These are phyloP conservation scores for Ceratothoa steindachneri DNA, from an alignment of 2,888 invertebrate genomes.

Conservation along the genomic window DNA sequence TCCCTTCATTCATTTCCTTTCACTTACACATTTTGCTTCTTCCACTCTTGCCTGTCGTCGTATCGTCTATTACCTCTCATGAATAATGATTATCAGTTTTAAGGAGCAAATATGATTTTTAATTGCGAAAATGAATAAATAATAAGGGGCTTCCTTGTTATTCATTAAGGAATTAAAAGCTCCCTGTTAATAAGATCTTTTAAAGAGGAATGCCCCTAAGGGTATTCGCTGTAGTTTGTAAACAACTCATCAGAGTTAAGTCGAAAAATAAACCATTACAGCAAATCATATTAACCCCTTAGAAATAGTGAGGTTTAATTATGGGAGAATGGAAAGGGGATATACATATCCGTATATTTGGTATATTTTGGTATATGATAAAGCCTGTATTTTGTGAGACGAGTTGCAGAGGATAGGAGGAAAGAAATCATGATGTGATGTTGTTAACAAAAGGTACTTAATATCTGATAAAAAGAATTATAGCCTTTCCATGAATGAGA, in stretches of 20 bases:
- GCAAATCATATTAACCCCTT: background rate
- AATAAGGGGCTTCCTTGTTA: background rate
- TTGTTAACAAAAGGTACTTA: no score
- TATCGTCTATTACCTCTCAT: background rate
- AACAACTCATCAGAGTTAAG: conserved; percentile 4
- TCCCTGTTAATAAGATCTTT: background rate
- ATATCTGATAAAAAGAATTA: no score
- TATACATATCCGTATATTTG: no score
- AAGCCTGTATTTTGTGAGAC: no score
- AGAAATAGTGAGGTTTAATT: background rate
- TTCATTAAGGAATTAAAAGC: conserved; percentile 13
- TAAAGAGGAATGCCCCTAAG: background rate
- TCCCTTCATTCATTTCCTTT: background rate
- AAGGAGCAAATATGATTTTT: background rate
- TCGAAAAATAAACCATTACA: conserved; percentile 7
- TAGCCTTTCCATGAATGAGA: no score
- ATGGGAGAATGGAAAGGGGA: no score
- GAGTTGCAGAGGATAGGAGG: no score
- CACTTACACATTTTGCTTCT: background rate
- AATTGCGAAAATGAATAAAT: background rate
- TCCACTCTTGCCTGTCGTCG: background rate
- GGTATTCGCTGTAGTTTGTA: background rate
- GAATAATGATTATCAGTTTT: background rate
- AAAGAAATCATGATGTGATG: no score
- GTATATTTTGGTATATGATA: no score